Conservation (phyloP, 1,140 invertebrate species). For the Drosophila athabasca region DNA sequence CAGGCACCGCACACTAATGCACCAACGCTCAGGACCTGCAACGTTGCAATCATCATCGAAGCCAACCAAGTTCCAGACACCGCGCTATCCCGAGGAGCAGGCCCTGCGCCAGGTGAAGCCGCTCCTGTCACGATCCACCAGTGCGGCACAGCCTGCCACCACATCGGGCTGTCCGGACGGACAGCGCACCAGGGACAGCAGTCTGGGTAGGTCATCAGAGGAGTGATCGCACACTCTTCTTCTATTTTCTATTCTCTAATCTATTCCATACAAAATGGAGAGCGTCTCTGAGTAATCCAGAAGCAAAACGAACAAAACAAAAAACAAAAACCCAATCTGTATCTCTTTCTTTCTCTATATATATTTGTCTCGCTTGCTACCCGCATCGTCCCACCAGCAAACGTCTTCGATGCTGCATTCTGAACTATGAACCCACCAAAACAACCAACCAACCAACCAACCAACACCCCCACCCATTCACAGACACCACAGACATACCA, state of each 20-base stretch:
- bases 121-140: constrained; percentile 55
- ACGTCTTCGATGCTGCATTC: constrained; percentile 70
- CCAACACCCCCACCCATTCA: constrained; percentile 8
- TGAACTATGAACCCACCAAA: constrained; percentile 47
- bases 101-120: constrained; percentile 77
- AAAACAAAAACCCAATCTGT: constrained; percentile 33
- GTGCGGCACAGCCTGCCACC: constrained; percentile 26
- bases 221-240: no score
- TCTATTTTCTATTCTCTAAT: no score
- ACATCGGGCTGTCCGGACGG: constrained; percentile 30
- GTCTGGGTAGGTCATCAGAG: constrained; percentile 68
- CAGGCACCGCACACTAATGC: constrained; percentile 81
- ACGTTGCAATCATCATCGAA: constrained; percentile 69
- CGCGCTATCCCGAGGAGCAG: constrained; percentile 82
- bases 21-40: constrained; percentile 82
- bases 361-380: constrained; percentile 34
- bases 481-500: constrained; percentile 54
- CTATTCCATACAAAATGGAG: constrained; percentile 8
- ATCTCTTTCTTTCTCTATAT: constrained; percentile 41
- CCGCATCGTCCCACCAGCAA: constrained; percentile 37
- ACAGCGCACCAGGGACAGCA: constrained; percentile 78
- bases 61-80: constrained; percentile 82
- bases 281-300: constrained; percentile 40
- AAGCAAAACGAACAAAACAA: constrained; percentile 24
- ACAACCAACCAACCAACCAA: not conserved